Base-by-base conservation (phyloP, 2,888 invertebrate genomes). In the Dilophus febrilis region DNA sequence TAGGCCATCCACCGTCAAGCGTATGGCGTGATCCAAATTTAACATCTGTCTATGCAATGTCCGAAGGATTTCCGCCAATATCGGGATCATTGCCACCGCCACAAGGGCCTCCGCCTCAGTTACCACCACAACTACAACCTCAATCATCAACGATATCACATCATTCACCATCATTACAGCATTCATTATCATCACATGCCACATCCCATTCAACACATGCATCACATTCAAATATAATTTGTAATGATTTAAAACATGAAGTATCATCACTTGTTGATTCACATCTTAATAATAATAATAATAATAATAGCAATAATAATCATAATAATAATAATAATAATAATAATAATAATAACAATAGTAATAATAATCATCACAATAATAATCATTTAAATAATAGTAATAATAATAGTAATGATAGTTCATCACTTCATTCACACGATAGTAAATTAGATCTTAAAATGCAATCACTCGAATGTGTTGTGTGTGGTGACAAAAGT, bases 21-120 rank as follows among this genome's bases (percentile, higher is more conserved):
- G 35, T 35, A 8, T 35, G 35, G 35, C 19, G 35, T 14, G 35
- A 35, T 35, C 35, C 35, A 26, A 35, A 35, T 35, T n/a, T 35
- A 26, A 18, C 18, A 26, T 35, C 35, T 5, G 26, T n/a, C 11
- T 35, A 35, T 26, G 13, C 26, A n/a, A 11, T 13, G 8, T 14
- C 32, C 3, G 35, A 35, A 19, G 35, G 35, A 26, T 35, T 26
- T 26, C 3, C 18, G 19, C 17, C 34, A 19, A 26, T 19, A 26
- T 35, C 27, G n/a, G 16, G 16, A 22, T n/a, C 26, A 10, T 17
- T 27, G 13, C 27, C 27, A 14, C 17, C 17, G 12, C 10, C 35
- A 22, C 22, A 4, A 22, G 5, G 5, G 8, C 22, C 22, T 6
- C 22, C 22, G 8, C n/a, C n/a, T n/a, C n/a, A n/a, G n/a, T n/a